A percentile compares a stretch with the other conserved stretches of the same genome.
Evolutionary conservation across 1,140 invertebrate species (phyloP).

Genomic region (Yoshiicerus persimilis): DNA sequence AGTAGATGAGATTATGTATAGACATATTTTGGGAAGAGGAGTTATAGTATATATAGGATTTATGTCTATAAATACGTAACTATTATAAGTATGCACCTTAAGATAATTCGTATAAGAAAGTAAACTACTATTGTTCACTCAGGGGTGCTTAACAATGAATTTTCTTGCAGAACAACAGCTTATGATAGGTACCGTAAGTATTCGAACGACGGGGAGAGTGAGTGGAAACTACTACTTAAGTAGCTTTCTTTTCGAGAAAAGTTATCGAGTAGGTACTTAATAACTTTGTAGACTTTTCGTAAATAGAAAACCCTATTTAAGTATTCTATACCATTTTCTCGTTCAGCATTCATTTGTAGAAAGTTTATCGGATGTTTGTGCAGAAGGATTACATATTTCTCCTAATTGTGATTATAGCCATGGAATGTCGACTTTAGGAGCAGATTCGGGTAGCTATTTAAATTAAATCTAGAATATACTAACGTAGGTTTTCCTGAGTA

Average conservation of each 20-base stretch:
- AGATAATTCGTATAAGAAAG: no score
- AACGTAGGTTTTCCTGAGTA: no score
- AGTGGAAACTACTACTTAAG: neutral
- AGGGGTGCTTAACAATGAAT: neutral
- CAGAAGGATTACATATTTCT: neutral
- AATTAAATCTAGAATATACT: neutral
- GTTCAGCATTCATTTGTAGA: neutral
- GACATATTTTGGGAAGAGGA: neutral
- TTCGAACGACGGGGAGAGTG: neutral
- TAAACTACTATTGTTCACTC: no score
- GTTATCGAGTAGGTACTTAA: neutral
- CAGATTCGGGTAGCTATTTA: neutral
- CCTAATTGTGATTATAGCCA: neutral
- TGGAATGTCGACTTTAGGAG: neutral
- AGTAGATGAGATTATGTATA: neutral
- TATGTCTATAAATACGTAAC: no score
- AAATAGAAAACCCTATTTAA: conserved; percentile 10
- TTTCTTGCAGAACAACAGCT: neutral
- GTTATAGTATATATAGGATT: no score
- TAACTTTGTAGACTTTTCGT: neutral
- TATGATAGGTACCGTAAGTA: neutral
- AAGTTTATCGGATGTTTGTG: neutral
- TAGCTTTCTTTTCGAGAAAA: neutral
- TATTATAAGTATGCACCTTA: no score
- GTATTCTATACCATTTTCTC: neutral